Percentiles rank a stretch among this genome's conserved stretches.
These are phyloP conservation scores for Periplaneta americana DNA, from an alignment of 1,140 invertebrate species.

Conservation along the genomic window DNA sequence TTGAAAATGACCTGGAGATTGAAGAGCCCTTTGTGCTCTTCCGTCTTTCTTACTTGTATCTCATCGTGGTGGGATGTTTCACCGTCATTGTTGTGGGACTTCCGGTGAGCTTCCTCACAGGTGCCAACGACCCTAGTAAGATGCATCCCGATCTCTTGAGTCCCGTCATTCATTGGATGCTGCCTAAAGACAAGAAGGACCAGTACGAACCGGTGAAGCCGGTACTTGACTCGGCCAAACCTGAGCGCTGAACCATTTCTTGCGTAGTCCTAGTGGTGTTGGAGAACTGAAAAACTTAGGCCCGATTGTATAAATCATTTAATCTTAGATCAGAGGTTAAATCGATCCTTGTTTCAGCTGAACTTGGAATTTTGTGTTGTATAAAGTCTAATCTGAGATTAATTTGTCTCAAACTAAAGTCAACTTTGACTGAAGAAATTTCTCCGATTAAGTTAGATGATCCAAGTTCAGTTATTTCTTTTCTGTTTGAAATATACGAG, in stretches of 20 bases:
- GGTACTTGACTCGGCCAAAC: background rate
- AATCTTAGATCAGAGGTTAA: no score
- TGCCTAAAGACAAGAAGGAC: background rate
- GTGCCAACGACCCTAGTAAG: constrained; percentile 46
- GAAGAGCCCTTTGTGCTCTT: constrained; percentile 48
- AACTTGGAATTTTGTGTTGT: no score
- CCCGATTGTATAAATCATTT: no score
- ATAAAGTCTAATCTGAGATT: no score
- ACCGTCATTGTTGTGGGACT: constrained; percentile 59
- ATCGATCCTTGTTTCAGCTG: no score
- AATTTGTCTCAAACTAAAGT: no score
- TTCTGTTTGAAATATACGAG: no score
- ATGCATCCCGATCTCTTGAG: constrained; percentile 55
- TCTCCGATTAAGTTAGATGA: no score
- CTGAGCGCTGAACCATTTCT: background rate
- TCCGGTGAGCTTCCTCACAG: constrained; percentile 60
- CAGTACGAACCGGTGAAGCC: background rate
- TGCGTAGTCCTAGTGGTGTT: no score
- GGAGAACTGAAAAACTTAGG: no score
- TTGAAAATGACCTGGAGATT: constrained; percentile 26
- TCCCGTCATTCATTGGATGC: constrained; percentile 45
- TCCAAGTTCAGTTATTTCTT: no score
- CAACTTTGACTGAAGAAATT: no score
- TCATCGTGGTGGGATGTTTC: constrained; percentile 54
- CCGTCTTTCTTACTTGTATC: constrained; percentile 59